Conservation (phyloP, 2,888 invertebrate species). For the Kuschelorhynchus macadamiae region DNA sequence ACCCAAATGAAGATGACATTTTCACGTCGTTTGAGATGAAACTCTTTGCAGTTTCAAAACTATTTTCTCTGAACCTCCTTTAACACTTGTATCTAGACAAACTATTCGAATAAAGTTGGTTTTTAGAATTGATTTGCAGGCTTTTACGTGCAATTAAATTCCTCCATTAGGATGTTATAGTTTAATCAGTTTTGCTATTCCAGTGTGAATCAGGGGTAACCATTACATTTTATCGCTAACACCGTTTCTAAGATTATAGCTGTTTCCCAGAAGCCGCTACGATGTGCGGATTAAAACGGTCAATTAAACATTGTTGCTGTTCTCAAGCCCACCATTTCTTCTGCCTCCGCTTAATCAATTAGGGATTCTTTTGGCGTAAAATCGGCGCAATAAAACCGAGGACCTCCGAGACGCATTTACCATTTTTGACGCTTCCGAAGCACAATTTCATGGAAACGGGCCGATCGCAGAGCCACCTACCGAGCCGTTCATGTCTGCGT, state of each 20-base stretch:
- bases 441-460: conserved; percentile 54
- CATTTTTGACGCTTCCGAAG: conserved; percentile 59
- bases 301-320: conserved; percentile 23
- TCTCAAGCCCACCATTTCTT: conserved; percentile 16
- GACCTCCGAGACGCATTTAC: conserved; percentile 56
- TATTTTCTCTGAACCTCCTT: too few species aligned
- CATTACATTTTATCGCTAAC: too few species aligned
- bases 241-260: too few species aligned
- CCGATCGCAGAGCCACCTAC: conserved; percentile 56
- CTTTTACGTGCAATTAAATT: too few species aligned
- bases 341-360: conserved; percentile 34
- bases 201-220: too few species aligned
- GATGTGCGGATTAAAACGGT: conserved; percentile 1
- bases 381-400: conserved; percentile 52
- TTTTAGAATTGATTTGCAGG: too few species aligned
- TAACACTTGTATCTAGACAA: too few species aligned
- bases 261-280: neutral
- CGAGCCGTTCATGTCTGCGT: conserved; percentile 53
- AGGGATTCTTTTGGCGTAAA: conserved; percentile 53
- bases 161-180: neutral
- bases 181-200: neutral
- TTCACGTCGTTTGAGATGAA: too few species aligned
- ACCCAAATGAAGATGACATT: too few species aligned
- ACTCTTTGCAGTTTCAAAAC: too few species aligned
- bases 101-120: too few species aligned